A percentile compares a stretch with the other conserved stretches of the same genome.
phyloP scores from a whole-genome alignment of 1,140 invertebrate genomes.

The Heliconius eleuchia region DNA sequence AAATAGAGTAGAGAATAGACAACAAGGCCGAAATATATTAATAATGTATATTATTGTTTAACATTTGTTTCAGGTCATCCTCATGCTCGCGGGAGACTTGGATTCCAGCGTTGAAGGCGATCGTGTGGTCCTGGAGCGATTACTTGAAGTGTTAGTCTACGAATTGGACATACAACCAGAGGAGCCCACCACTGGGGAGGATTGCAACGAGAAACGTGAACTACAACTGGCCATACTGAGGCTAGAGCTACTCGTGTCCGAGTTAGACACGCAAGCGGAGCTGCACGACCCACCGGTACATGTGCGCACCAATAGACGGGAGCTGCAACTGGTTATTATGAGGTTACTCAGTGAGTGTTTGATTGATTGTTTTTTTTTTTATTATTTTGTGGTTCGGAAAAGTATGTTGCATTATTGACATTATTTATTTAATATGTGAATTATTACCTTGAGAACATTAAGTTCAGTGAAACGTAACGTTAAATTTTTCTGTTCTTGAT shows the following conservation, averaged over 20 bases:
- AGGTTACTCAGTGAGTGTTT: conserved; percentile 67
- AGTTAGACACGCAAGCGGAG: conserved; percentile 85
- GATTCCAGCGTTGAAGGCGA: conserved; percentile 92
- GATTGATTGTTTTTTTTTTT: neutral
- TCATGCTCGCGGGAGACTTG: conserved; percentile 95
- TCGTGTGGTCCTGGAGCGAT: conserved; percentile 86
- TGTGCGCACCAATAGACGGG: conserved; percentile 60
- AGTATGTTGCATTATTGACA: too few species aligned
- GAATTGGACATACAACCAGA: conserved; percentile 88
- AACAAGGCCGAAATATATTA: neutral
- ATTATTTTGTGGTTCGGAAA: neutral
- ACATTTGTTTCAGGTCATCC: conserved; percentile 84
- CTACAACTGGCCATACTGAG: conserved; percentile 94
- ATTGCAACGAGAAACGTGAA: conserved; percentile 57
- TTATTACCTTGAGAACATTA: too few species aligned
- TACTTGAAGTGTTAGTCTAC: conserved; percentile 88
- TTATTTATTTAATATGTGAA: too few species aligned
- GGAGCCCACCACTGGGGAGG: conserved; percentile 43
- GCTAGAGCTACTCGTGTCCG: conserved; percentile 87
- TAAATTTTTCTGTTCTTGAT: too few species aligned
- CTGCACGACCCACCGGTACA: conserved; percentile 59
- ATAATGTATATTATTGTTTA: neutral
- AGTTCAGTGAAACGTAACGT: too few species aligned
- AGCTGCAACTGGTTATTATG: conserved; percentile 71
- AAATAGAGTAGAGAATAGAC: too few species aligned